Conservation (phyloP, 2,113 vertebrate species). For the Tychaedon coryphoeus region DNA sequence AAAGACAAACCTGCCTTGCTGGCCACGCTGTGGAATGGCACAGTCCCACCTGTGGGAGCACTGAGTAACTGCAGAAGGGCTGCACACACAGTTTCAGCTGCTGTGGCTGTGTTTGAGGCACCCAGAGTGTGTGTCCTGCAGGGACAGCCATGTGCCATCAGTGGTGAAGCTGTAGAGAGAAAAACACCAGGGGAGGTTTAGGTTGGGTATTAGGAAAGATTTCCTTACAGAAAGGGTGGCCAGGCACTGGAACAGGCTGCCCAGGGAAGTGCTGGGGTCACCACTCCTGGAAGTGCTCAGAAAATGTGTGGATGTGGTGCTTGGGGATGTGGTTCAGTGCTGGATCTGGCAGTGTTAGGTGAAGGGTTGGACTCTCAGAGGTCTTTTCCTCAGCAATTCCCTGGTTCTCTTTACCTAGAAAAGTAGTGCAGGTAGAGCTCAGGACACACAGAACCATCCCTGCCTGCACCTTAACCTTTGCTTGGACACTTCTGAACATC, state of each 20-base stretch:
- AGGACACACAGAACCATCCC: not conserved
- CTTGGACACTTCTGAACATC: not conserved
- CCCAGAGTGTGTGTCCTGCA: not conserved
- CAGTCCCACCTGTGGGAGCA: fast-evolving
- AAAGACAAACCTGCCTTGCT: not conserved
- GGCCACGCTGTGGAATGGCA: not conserved
- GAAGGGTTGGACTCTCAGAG: fast-evolving
- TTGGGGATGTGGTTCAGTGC: not conserved
- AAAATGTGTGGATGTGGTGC: not conserved
- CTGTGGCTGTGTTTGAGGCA: not conserved
- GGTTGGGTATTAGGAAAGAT: not conserved
- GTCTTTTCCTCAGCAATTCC: not conserved
- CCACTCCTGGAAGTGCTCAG: not conserved
- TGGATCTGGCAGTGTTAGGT: not conserved
- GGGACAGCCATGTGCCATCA: fast-evolving
- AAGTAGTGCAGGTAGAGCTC: not conserved
- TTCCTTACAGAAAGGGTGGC: not conserved
- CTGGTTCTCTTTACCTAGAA: not conserved
- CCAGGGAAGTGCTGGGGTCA: not conserved
- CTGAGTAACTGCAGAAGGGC: not conserved
- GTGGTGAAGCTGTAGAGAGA: not conserved
- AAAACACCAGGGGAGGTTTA: not conserved
- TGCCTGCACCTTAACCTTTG: not conserved
- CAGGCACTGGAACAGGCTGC: not conserved
- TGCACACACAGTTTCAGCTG: not conserved